Conservation (phyloP, 2,113 vertebrate species). For the Porphyrio hochstetteri region DNA sequence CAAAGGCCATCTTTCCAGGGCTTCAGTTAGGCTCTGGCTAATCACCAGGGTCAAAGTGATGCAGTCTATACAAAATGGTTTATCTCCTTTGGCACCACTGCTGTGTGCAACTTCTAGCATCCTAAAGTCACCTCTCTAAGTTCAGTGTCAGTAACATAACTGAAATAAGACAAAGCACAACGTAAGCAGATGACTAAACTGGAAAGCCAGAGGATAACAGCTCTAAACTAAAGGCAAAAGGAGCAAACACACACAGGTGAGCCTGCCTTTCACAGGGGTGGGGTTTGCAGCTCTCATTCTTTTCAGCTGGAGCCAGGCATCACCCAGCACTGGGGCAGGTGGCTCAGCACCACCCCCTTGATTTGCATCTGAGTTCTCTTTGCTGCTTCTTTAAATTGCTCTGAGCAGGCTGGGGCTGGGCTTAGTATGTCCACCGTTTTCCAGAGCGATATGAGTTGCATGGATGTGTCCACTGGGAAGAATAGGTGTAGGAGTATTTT, state of each 20-base stretch:
- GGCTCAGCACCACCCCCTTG: not conserved
- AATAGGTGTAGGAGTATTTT: constrained; percentile 53
- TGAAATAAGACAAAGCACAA: not conserved
- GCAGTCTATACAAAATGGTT: not conserved
- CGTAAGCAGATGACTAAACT: not conserved
- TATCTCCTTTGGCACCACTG: not conserved
- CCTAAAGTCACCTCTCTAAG: not conserved
- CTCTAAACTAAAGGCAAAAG: not conserved
- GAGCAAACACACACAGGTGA: not conserved
- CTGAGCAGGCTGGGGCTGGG: fast-evolving
- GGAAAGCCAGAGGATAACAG: not conserved
- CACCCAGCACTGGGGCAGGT: not conserved
- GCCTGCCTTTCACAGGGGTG: not conserved
- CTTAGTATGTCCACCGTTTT: constrained; percentile 18
- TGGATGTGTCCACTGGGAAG: constrained; percentile 59
- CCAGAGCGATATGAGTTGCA: constrained; percentile 13
- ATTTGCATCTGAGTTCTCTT: not conserved
- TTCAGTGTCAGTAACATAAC: not conserved
- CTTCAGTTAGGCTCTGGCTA: not conserved
- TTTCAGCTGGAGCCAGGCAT: not conserved
- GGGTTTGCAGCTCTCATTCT: not conserved
- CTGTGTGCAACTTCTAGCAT: not conserved
- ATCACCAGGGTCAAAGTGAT: not conserved
- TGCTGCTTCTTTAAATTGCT: not conserved
- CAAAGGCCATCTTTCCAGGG: not conserved